Percentiles rank a stretch among this genome's conserved stretches.
phyloP scores from a whole-genome alignment of 2,888 invertebrate genomes.

The Mythimna ferrago region DNA sequence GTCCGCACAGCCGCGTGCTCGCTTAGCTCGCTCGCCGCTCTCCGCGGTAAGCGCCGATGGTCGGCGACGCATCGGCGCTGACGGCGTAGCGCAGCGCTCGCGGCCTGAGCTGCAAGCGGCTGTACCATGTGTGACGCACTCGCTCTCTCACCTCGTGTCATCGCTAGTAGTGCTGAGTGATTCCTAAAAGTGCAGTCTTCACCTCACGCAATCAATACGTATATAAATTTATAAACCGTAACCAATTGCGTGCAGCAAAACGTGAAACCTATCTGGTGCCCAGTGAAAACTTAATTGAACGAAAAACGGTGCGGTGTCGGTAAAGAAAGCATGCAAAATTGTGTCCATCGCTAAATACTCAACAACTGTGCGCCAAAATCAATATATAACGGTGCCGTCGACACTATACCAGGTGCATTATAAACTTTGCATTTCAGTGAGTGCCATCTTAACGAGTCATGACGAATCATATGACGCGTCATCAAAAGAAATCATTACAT shows the following conservation, averaged over 20 bases:
- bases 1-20: constrained; percentile 66
- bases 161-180: constrained; percentile 89
- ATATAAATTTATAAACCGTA: constrained; percentile 10
- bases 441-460: constrained; percentile 87
- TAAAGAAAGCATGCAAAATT: constrained; percentile 91
- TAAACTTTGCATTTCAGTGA: constrained; percentile 91
- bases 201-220: constrained; percentile 73
- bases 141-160: constrained; percentile 90
- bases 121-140: constrained; percentile 81
- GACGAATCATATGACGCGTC: constrained; percentile 78
- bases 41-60: constrained; percentile 35
- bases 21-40: constrained; percentile 44
- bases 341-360: constrained; percentile 91
- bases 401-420: constrained; percentile 89
- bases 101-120: constrained; percentile 59
- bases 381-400: constrained; percentile 90
- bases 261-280: constrained; percentile 87
- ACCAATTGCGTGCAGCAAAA: constrained; percentile 77
- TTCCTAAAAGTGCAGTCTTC: constrained; percentile 87
- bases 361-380: constrained; percentile 91
- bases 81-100: constrained; percentile 36
- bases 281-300: constrained; percentile 87
- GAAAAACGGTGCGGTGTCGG: constrained; percentile 89
- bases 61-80: constrained; percentile 40
- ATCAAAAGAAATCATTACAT: constrained; percentile 92